Percentiles rank a stretch among this genome's conserved stretches.
Conservation (phyloP, 1,140 invertebrate genomes). For the Eueides isabella region DNA sequence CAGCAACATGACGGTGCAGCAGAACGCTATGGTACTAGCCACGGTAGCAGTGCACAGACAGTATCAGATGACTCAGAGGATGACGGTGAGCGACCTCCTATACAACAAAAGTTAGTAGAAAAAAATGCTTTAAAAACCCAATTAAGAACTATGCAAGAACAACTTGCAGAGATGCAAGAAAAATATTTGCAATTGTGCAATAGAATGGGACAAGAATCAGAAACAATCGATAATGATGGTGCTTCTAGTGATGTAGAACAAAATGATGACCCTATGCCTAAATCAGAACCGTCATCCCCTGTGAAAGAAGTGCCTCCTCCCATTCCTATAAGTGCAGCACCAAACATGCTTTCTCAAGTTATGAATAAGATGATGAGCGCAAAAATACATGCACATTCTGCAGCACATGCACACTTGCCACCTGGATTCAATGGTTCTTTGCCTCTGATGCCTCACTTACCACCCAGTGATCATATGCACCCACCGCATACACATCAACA, state of each 20-base stretch:
- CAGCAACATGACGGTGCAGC: constrained; percentile 93
- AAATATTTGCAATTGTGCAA: constrained; percentile 94
- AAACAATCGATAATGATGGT: constrained; percentile 88
- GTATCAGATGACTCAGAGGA: constrained; percentile 88
- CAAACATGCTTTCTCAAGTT: constrained; percentile 86
- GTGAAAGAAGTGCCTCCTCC: constrained; percentile 83
- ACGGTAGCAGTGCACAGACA: constrained; percentile 76
- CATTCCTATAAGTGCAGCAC: constrained; percentile 75
- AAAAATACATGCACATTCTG: constrained; percentile 84
- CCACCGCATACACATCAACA: constrained; percentile 84
- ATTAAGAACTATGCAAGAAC: constrained; percentile 93
- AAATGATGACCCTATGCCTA: constrained; percentile 81
- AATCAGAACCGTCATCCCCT: constrained; percentile 84
- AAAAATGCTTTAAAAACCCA: constrained; percentile 93
- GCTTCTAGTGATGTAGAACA: constrained; percentile 87
- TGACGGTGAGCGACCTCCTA: constrained; percentile 88
- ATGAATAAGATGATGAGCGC: constrained; percentile 87
- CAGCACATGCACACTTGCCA: constrained; percentile 78
- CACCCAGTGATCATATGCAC: constrained; percentile 81
- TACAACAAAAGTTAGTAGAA: constrained; percentile 91
- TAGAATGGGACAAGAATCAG: constrained; percentile 91
- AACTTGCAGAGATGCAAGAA: constrained; percentile 94
- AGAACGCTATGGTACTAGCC: constrained; percentile 85
- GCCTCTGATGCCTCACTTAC: constrained; percentile 83
- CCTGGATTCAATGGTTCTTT: constrained; percentile 82